These are phyloP conservation scores for Chaetodon trifasciatus DNA, from an alignment of 2,797 vertebrate genomes.

Conservation along the genomic window DNA sequence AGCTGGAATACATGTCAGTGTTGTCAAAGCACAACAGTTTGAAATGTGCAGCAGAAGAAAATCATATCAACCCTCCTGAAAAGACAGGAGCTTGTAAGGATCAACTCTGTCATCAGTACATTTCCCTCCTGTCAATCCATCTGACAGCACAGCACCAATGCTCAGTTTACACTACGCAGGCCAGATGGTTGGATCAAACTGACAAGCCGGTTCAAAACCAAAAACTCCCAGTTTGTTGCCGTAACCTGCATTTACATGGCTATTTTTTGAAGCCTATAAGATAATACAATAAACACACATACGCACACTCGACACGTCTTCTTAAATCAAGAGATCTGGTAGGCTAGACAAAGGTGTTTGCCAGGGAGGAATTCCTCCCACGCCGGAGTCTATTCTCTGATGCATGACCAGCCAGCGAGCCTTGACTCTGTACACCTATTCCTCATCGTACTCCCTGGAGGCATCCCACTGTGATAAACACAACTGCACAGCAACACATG, in stretches of 20 bases:
- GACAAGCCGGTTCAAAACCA: not conserved
- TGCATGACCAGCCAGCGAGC: constrained; percentile 52
- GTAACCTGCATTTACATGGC: constrained; percentile 14
- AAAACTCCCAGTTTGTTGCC: constrained; percentile 17
- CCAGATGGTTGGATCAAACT: constrained; percentile 18
- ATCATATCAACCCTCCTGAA: constrained; percentile 33
- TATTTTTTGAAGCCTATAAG: constrained; percentile 36
- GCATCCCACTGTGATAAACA: constrained; percentile 55
- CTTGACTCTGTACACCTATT: constrained; percentile 42
- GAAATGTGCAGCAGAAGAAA: constrained; percentile 39
- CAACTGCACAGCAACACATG: constrained; percentile 58
- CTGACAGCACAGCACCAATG: constrained; percentile 35
- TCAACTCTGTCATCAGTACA: constrained; percentile 44
- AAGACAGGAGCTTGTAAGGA: constrained; percentile 43
- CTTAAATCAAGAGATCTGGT: constrained; percentile 61
- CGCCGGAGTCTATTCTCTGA: constrained; percentile 45
- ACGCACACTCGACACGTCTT: constrained; percentile 27
- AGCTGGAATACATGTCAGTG: constrained; percentile 20
- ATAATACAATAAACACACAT: constrained; percentile 54
- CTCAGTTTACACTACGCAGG: constrained; percentile 22
- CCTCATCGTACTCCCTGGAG: constrained; percentile 42
- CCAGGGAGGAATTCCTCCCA: constrained; percentile 61
- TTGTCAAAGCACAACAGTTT: constrained; percentile 41
- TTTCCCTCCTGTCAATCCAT: constrained; percentile 53
- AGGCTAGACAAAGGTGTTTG: constrained; percentile 51